Conservation (phyloP, 2,113 vertebrate species). For the Argyrosomus japonicus region DNA sequence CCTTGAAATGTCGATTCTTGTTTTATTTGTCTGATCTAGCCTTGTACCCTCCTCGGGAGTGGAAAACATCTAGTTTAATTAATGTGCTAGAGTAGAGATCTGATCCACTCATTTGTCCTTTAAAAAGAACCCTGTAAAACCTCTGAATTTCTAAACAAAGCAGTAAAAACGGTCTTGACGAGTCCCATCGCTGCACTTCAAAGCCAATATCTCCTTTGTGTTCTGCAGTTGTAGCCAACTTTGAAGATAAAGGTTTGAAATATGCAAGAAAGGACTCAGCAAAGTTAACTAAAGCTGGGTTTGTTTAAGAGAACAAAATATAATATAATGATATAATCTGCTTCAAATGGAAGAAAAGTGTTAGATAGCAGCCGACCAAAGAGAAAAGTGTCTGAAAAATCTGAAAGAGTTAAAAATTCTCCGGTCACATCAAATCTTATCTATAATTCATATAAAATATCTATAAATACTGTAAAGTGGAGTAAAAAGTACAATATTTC, state of each 20-base stretch:
- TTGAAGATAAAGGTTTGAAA: background rate
- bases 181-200: background rate
- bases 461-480: too few species aligned
- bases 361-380: background rate
- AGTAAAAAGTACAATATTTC: too few species aligned
- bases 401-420: background rate
- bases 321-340: background rate
- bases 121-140: background rate
- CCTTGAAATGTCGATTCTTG: conserved; percentile 44
- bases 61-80: background rate
- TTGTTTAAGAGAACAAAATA: background rate
- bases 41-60: conserved; percentile 19
- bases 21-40: conserved; percentile 24
- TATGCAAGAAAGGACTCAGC: background rate
- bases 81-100: background rate
- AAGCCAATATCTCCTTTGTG: background rate
- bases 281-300: background rate
- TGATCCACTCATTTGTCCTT: conserved; percentile 1
- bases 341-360: background rate
- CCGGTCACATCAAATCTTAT: too few species aligned
- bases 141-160: background rate
- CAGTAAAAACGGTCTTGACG: background rate
- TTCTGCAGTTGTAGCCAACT: background rate
- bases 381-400: background rate
- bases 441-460: too few species aligned